Conservation (phyloP, 2,113 vertebrate species). For the Alces alces region DNA sequence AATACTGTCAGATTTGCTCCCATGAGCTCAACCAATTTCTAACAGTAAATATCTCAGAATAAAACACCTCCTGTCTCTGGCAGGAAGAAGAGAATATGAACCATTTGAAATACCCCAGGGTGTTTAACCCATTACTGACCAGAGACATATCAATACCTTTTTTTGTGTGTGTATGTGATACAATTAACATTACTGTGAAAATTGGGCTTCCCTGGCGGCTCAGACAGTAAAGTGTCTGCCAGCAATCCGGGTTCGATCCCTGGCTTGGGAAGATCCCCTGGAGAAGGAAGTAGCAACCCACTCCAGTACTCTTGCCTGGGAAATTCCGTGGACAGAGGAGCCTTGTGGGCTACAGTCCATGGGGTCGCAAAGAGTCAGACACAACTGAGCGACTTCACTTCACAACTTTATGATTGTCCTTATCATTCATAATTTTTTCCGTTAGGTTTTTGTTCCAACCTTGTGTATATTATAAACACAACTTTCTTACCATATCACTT, state of each 20-base stretch:
- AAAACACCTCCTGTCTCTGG: not conserved
- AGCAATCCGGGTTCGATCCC: not conserved
- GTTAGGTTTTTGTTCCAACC: not conserved
- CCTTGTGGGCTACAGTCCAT: not conserved
- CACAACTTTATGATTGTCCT: not conserved
- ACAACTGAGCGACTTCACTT: not conserved
- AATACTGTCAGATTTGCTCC: not conserved
- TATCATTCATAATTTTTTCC: not conserved
- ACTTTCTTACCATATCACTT: not conserved
- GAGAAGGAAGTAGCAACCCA: not conserved
- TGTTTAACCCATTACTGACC: not conserved
- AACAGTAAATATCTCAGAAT: not conserved
- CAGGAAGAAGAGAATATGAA: not conserved
- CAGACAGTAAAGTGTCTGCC: not conserved
- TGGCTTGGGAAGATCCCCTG: not conserved
- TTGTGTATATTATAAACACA: not conserved
- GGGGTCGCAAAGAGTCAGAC: not conserved
- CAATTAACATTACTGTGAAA: not conserved
- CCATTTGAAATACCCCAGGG: not conserved
- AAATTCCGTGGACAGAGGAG: too few species aligned
- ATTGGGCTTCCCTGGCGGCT: not conserved
- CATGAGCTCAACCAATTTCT: not conserved
- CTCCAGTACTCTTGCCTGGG: not conserved
- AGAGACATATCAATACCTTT: not conserved
- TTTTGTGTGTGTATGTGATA: not conserved